Conservation (phyloP, 92 coral and sea anemone genomes). For the Epizoanthus ramosus region DNA sequence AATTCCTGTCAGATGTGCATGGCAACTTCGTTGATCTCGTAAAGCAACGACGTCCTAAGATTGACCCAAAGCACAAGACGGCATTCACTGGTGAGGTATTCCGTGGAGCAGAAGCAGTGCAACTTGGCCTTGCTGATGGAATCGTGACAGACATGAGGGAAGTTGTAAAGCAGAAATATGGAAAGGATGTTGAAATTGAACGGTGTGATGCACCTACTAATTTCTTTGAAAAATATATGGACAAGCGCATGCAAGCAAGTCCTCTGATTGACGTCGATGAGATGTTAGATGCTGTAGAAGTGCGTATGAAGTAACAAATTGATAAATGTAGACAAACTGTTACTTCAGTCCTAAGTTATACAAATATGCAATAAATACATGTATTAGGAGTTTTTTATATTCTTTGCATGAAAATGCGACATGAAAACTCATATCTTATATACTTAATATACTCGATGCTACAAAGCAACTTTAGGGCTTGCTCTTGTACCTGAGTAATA, state of each 20-base stretch:
- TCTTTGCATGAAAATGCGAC: too few relatives aligned
- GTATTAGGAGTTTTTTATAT: too few relatives aligned
- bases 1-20: constrained; percentile 60
- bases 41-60: constrained; percentile 75
- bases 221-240: constrained; percentile 43
- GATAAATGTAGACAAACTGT: too few relatives aligned
- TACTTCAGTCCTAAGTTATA: too few relatives aligned
- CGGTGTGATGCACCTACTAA: constrained; percentile 71
- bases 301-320: neutral
- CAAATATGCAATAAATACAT: too few relatives aligned
- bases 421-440: too few relatives aligned
- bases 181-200: constrained; percentile 81
- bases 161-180: constrained; percentile 69
- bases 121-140: constrained; percentile 86
- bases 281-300: constrained; percentile 29
- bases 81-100: constrained; percentile 84
- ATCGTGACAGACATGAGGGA: constrained; percentile 64
- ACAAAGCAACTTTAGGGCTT: too few relatives aligned
- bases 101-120: constrained; percentile 71
- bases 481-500: too few relatives aligned
- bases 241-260: constrained; percentile 15
- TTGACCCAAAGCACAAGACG: constrained; percentile 81
- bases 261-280: constrained; percentile 29
- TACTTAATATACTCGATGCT: too few relatives aligned
- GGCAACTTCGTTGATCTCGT: constrained; percentile 70